A percentile compares a stretch with the other conserved stretches of the same genome.
phyloP scores from a whole-genome alignment of 2,113 vertebrate species.

The Salminus brasiliensis region DNA sequence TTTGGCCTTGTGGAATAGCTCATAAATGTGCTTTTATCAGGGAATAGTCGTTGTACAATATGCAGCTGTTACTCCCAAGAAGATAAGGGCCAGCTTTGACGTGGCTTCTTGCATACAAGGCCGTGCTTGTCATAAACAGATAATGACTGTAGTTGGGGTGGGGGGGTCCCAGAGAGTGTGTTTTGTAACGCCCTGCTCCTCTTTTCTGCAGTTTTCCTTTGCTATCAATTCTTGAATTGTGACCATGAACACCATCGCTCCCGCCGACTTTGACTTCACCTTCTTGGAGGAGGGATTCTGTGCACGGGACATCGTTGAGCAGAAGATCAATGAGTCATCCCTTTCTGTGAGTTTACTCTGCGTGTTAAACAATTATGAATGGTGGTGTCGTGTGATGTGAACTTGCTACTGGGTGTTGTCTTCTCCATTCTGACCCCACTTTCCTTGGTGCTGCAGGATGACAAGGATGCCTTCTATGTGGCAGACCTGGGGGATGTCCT shows the following conservation, averaged over 20 bases:
- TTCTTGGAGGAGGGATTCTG: conserved; percentile 95
- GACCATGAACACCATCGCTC: conserved; percentile 79
- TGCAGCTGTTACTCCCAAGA: not conserved
- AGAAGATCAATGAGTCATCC: conserved; percentile 96
- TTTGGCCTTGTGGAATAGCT: not conserved
- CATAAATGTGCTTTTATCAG: not conserved
- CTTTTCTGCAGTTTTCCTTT: conserved; percentile 67
- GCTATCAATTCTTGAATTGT: conserved; percentile 50
- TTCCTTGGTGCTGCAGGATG: conserved; percentile 78
- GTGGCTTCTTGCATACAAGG: not conserved
- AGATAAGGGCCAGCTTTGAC: conserved; percentile 15
- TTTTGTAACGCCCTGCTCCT: not conserved
- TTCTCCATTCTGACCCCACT: not conserved
- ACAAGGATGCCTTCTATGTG: conserved; percentile 96
- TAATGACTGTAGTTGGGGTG: not conserved
- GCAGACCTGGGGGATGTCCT: conserved; percentile 93
- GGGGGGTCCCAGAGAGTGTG: not conserved
- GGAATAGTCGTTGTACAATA: not conserved
- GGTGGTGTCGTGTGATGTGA: not conserved
- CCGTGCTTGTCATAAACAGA: not conserved
- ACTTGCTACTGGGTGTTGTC: not conserved
- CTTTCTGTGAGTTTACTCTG: conserved; percentile 79
- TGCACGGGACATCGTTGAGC: conserved; percentile 91
- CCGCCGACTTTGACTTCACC: conserved; percentile 82
- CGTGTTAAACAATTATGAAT: not conserved